Conservation (phyloP, 2,113 vertebrate genomes). For the Corythoichthys intestinalis region DNA sequence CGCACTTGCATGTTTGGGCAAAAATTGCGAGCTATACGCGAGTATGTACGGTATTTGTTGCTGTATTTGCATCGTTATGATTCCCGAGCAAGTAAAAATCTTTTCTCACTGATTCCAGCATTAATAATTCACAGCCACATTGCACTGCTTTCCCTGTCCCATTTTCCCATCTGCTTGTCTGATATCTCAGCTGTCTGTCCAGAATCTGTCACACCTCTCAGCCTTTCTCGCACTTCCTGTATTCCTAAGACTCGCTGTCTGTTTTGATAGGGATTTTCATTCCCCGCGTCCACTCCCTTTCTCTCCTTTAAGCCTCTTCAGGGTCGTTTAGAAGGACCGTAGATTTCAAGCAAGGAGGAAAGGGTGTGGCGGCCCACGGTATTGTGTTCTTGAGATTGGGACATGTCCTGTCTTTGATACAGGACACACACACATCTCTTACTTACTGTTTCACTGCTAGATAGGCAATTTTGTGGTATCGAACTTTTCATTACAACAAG, state of each 20-base stretch:
- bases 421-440: conserved; percentile 24
- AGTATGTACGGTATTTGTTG: no score
- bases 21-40: no score
- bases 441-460: conserved; percentile 21
- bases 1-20: no score
- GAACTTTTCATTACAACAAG: conserved; percentile 19
- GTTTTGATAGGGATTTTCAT: conserved; percentile 9
- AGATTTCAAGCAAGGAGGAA: conserved; percentile 41
- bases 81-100: conserved; percentile 26
- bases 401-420: conserved; percentile 33
- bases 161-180: conserved; percentile 14
- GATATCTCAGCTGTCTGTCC: conserved; percentile 13
- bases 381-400: conserved; percentile 55
- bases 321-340: conserved; percentile 33
- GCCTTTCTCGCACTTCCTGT: conserved; percentile 9
- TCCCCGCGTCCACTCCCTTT: conserved; percentile 28
- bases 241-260: conserved; percentile 11
- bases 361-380: conserved; percentile 64
- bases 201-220: conserved; percentile 25
- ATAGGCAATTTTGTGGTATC: conserved; percentile 37
- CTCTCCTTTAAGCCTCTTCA: conserved; percentile 25
- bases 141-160: conserved; percentile 24
- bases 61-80: conserved; percentile 13
- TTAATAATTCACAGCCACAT: conserved; percentile 67
- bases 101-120: conserved; percentile 40